Evolutionary conservation across 2,113 vertebrate species (phyloP).

Genomic region (Chloropsis hardwickii): DNA sequence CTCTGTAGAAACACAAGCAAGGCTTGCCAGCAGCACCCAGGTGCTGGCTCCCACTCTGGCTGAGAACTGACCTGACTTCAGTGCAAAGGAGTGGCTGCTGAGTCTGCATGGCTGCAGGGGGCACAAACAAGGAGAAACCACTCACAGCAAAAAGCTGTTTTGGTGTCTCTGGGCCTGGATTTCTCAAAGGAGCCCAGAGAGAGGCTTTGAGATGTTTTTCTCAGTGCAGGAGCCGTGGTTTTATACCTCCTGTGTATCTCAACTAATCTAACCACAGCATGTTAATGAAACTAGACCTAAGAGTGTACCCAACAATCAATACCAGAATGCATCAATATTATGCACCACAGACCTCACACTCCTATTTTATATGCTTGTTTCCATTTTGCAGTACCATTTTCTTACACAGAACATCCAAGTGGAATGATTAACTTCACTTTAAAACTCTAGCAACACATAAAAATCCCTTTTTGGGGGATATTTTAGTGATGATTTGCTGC

Average conservation of each 20-base stretch:
- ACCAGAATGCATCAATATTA: not conserved
- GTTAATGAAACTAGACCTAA: not conserved
- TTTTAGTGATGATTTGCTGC: not conserved
- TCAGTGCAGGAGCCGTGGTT: not conserved
- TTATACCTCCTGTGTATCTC: not conserved
- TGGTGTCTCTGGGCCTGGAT: not conserved
- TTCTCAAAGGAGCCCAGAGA: not conserved
- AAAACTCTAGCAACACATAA: not conserved
- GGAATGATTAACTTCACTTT: not conserved
- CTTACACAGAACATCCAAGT: not conserved
- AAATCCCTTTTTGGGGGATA: not conserved
- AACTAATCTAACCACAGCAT: not conserved
- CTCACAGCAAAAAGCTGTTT: not conserved
- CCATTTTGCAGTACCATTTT: not conserved
- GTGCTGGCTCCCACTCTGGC: not conserved
- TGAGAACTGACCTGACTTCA: not conserved
- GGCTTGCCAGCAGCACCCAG: not conserved
- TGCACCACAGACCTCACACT: not conserved
- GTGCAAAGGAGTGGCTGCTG: not conserved
- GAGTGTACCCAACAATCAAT: not conserved
- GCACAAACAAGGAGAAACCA: not conserved
- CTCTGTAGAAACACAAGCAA: not conserved
- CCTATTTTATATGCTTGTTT: not conserved
- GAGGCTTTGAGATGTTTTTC: not conserved
- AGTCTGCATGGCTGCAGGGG: fast-evolving